Evolutionary conservation across 2,888 invertebrate species (phyloP).

Genomic region (Drosophila recens): DNA sequence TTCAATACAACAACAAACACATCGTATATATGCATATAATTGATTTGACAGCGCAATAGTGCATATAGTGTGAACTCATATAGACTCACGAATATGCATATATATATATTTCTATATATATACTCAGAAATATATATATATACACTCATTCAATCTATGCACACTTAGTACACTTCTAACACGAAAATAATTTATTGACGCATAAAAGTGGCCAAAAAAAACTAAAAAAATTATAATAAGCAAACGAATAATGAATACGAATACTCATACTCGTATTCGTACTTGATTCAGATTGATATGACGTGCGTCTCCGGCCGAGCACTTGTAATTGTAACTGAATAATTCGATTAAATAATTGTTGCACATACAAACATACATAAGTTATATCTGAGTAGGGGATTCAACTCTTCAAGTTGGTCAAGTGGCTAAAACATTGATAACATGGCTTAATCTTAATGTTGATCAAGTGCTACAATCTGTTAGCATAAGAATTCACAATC

Average conservation of each 20-base stretch:
- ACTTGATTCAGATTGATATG: slow-evolving; percentile 56
- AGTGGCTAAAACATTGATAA: slow-evolving; percentile 9
- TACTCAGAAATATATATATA: slow-evolving; percentile 1
- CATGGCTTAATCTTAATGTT: slow-evolving; percentile 6
- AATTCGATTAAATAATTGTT: slow-evolving; percentile 21
- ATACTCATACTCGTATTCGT: neutral
- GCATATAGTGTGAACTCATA: slow-evolving; percentile 27
- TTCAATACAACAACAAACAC: slow-evolving; percentile 61
- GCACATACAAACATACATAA: too few relatives aligned
- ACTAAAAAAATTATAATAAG: slow-evolving; percentile 42
- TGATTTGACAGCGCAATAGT: slow-evolving; percentile 63
- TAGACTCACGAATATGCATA: slow-evolving; percentile 14
- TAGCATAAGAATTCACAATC: slow-evolving; percentile 36
- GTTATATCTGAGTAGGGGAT: neutral
- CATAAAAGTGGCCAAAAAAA: slow-evolving; percentile 61
- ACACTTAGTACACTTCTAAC: slow-evolving; percentile 61
- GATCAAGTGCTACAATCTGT: slow-evolving; percentile 22
- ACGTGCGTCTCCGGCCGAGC: slow-evolving; percentile 33
- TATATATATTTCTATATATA: slow-evolving; percentile 14
- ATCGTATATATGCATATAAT: slow-evolving; percentile 43
- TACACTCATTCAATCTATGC: slow-evolving; percentile 15
- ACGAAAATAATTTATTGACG: slow-evolving; percentile 80
- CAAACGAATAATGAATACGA: slow-evolving; percentile 40
- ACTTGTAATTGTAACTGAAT: slow-evolving; percentile 29
- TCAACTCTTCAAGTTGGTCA: slow-evolving; percentile 11